These are phyloP conservation scores for Folsomia manolachei DNA, from an alignment of 2,888 invertebrate species.

Conservation along the genomic window DNA sequence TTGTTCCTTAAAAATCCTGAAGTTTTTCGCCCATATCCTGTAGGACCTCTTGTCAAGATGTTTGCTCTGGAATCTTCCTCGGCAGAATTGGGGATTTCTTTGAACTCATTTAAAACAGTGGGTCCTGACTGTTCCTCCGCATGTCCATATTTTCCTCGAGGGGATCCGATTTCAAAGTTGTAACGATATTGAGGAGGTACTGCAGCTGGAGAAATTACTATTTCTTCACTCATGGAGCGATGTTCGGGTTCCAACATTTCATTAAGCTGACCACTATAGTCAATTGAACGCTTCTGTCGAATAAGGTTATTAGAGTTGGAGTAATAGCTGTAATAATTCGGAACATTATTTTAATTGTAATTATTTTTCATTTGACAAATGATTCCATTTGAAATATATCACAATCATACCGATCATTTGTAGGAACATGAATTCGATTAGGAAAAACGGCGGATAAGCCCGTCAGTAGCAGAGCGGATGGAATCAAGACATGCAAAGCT, in stretches of 20 bases:
- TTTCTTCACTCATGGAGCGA: background rate
- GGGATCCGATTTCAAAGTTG: background rate
- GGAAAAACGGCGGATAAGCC: constrained; percentile 50
- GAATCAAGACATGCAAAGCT: constrained; percentile 44
- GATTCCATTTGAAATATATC: background rate
- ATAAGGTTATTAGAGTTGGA: background rate
- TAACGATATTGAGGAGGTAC: background rate
- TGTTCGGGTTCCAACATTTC: background rate
- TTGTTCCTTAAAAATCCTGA: background rate
- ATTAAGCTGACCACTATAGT: background rate
- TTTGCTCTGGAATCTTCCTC: background rate
- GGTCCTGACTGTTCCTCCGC: background rate
- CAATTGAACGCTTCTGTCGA: background rate
- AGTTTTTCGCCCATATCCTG: background rate
- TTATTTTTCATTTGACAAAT: background rate
- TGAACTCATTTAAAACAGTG: background rate
- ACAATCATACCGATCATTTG: constrained; percentile 26
- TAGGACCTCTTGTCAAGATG: background rate
- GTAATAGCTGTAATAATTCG: background rate
- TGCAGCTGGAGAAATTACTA: too few species aligned
- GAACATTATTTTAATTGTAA: too few species aligned
- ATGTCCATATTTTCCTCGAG: background rate
- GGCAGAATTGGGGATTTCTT: background rate
- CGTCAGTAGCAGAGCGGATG: constrained; percentile 45
- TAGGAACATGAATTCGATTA: constrained; percentile 45